phyloP scores from a whole-genome alignment of 2,797 vertebrate species.

The Pangasius sanitwongsei region DNA sequence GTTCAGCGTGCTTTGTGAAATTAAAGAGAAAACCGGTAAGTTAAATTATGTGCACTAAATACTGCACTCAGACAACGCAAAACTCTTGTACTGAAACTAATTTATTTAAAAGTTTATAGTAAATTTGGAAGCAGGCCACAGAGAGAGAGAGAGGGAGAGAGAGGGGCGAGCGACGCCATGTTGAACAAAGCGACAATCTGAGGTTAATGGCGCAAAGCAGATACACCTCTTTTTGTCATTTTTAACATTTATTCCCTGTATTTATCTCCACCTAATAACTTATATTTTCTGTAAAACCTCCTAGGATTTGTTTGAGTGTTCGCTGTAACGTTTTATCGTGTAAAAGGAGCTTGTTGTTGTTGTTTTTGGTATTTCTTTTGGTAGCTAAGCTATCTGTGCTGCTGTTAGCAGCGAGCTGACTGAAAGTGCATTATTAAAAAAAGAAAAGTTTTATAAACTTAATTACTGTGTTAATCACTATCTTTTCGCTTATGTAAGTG shows the following conservation, averaged over 20 bases:
- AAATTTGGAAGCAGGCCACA: not conserved
- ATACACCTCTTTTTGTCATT: not conserved
- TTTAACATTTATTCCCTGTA: not conserved
- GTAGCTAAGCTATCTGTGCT: not conserved
- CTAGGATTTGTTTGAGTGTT: not conserved
- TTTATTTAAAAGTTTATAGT: constrained; percentile 48
- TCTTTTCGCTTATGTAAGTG: not conserved
- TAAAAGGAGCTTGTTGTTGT: not conserved
- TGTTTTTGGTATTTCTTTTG: not conserved
- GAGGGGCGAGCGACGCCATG: constrained; percentile 41
- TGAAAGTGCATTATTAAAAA: not conserved
- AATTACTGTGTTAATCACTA: not conserved
- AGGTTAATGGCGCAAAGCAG: constrained; percentile 19
- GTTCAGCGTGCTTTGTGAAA: constrained; percentile 92
- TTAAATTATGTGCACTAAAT: not conserved
- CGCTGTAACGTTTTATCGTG: not conserved
- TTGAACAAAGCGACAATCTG: constrained; percentile 52
- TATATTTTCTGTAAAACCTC: not conserved
- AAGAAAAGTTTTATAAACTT: not conserved
- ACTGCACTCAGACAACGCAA: not conserved
- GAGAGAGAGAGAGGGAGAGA: not conserved
- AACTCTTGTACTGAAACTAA: constrained; percentile 20
- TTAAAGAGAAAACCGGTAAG: constrained; percentile 92
- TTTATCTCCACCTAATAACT: not conserved
- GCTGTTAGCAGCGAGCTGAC: not conserved